Evolutionary conservation across 2,797 vertebrate species (phyloP), one percentile per base, ranked within the genome.

Genomic region (Columba guinea): DNA sequence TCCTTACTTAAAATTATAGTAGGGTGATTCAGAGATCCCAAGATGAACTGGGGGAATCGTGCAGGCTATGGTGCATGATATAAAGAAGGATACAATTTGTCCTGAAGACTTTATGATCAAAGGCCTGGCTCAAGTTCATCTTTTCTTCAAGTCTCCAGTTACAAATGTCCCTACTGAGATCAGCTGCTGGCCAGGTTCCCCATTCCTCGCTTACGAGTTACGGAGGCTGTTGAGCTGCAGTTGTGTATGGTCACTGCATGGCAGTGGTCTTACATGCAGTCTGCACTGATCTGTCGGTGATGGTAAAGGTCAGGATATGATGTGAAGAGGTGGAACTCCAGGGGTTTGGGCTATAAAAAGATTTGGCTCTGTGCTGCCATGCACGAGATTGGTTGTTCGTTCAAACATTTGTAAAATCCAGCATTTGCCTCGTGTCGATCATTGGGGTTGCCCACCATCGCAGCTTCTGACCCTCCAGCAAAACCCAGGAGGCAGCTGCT

Each of bases 331-430:
- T 87, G 26, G 27, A 84, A 16, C 74, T 82, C 35, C 39, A 78
- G 69, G 59, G 75, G 20, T 35, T 90, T 96, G 82, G 76, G 68
- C 85, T 97, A 95, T 96, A 77, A 94, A 96, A 92, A 96, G 88
- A 65, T 81, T 67, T 87, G 32, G 26, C 71, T 69, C 24, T 1
- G 0, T 77, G 91, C 69, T 89, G 52, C 68, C 80, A 4, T 77
- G 14, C 79, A 39, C 0, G 26, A 41, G 83, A 32, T 91, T 1
- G 4, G 65, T 94, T 84, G 56, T 93, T 95, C 5, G 0, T 74
- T 62, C 92, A 82, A 87, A 82, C 89, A 93, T 93, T 67, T 87
- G 71, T 89, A 78, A 90, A 96, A 91, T 96, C 88, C 71, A 87
- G 89, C 88, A 97, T 90, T 90, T 96, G 94, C 67, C 94, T 81